Evolutionary conservation across 2,888 invertebrate species (phyloP).

Genomic region (Punctoribates punctum): DNA sequence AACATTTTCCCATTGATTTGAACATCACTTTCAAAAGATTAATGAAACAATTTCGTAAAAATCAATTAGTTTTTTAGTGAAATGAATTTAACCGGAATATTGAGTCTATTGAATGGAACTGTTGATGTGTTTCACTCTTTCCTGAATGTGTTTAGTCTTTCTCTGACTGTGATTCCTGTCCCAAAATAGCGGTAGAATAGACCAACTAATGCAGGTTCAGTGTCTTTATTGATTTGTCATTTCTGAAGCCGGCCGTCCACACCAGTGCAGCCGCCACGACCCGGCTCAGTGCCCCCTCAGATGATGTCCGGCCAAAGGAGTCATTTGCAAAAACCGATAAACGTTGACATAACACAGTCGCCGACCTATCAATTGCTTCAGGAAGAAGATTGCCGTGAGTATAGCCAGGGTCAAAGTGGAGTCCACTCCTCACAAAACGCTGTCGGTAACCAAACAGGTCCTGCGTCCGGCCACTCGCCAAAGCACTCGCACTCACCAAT

Average conservation of each 20-base stretch:
- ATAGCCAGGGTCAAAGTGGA: too few species aligned
- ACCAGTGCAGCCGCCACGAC: slow-evolving; percentile 40
- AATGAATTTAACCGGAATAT: too few species aligned
- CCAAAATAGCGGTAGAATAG: not conserved
- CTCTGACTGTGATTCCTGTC: too few species aligned
- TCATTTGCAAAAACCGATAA: slow-evolving; percentile 13
- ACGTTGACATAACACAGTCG: slow-evolving; percentile 49
- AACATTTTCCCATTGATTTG: too few species aligned
- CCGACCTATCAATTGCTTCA: slow-evolving; percentile 50
- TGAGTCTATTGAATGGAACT: too few species aligned
- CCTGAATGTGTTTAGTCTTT: too few species aligned
- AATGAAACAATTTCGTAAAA: too few species aligned
- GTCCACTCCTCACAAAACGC: too few species aligned
- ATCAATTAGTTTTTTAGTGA: too few species aligned
- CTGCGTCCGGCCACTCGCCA: slow-evolving; percentile 36
- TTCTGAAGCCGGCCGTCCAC: slow-evolving; percentile 44
- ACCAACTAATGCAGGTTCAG: slow-evolving; percentile 32
- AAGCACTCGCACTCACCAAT: slow-evolving; percentile 36
- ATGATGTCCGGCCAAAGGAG: not conserved
- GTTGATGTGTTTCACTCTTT: too few species aligned
- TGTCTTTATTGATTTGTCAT: slow-evolving; percentile 48
- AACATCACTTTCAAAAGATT: too few species aligned
- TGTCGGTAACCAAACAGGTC: slow-evolving; percentile 11
- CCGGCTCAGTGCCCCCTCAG: slow-evolving; percentile 29
- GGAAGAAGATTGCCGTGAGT: slow-evolving; percentile 43